Conservation (phyloP, 2,113 vertebrate genomes). For the Promerops cafer region DNA sequence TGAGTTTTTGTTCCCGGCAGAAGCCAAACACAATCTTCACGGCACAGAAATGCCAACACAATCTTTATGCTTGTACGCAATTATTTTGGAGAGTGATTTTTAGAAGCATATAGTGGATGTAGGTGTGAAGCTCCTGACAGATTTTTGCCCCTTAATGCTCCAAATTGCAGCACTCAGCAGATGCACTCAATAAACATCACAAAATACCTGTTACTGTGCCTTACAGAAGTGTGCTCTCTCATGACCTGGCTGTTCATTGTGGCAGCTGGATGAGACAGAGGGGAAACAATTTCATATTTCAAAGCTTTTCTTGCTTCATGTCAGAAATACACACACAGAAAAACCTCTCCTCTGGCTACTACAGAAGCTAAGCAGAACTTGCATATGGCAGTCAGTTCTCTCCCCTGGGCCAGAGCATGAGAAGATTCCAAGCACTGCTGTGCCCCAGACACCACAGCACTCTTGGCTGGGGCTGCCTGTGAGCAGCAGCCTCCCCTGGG, state of each 20-base stretch:
- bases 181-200: background rate
- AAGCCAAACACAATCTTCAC: background rate
- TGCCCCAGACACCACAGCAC: background rate
- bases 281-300: background rate
- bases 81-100: background rate
- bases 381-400: rapidly evolving
- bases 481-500: background rate
- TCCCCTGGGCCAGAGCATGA: background rate
- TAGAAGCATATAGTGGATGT: background rate
- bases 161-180: background rate
- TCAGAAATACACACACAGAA: background rate
- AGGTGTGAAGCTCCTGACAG: background rate
- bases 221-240: background rate
- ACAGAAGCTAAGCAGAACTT: background rate
- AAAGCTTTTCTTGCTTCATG: background rate
- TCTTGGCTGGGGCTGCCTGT: background rate
- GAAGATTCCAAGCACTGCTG: background rate
- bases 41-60: background rate
- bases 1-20: background rate
- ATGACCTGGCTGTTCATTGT: background rate
- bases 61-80: background rate
- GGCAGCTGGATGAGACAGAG: background rate
- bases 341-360: background rate
- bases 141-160: background rate
- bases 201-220: background rate